Conservation (phyloP, 2,888 invertebrate species). For the Scaptodrosophila latifasciaeformis region DNA sequence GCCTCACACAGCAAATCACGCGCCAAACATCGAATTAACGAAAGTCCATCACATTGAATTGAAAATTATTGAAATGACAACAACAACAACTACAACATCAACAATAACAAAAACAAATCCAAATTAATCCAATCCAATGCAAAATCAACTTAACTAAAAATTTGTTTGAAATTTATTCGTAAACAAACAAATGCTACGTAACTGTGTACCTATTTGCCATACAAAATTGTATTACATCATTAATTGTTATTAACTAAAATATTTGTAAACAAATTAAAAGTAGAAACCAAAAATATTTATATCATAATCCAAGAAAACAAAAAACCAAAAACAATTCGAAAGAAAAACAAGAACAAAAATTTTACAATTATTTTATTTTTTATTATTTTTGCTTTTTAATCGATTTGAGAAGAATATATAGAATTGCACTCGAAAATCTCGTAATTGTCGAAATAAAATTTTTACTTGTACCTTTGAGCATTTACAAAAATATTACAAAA, state of each 20-base stretch:
- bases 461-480: slow-evolving; percentile 48
- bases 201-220: neutral
- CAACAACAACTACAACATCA: too few relatives aligned
- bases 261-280: too few relatives aligned
- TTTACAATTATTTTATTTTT: slow-evolving; percentile 28
- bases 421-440: too few relatives aligned
- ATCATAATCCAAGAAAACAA: slow-evolving; percentile 1
- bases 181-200: slow-evolving; percentile 3
- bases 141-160: too few relatives aligned
- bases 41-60: slow-evolving; percentile 74
- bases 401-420: too few relatives aligned
- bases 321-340: neutral
- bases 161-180: slow-evolving; percentile 16
- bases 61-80: too few relatives aligned
- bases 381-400: too few relatives aligned
- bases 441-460: neutral
- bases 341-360: slow-evolving; percentile 6
- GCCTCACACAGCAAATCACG: slow-evolving; percentile 76
- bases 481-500: slow-evolving; percentile 35
- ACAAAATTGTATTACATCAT: neutral
- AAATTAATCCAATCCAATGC: too few relatives aligned
- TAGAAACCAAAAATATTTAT: neutral
- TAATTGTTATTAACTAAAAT: neutral
- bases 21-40: slow-evolving; percentile 74
- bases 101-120: too few relatives aligned